These are phyloP conservation scores for Microcebus tavaratra DNA, from an alignment of 2,113 vertebrate genomes.

Conservation along the genomic window DNA sequence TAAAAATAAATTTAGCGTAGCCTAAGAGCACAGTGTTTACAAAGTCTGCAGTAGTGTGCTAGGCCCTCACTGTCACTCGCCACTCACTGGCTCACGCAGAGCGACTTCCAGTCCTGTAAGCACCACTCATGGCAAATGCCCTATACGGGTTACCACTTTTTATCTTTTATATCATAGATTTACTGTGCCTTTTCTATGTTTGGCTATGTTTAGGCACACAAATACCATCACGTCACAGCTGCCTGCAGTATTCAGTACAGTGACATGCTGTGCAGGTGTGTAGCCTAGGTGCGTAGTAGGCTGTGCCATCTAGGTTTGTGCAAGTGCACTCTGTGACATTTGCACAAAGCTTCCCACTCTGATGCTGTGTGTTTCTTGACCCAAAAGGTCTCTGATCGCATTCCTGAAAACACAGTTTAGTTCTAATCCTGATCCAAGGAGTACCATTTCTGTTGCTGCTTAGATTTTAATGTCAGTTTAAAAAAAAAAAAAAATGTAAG, in stretches of 20 bases:
- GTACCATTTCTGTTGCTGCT: background rate
- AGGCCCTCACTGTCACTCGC: too few species aligned
- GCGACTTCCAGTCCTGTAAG: too few species aligned
- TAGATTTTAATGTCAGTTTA: background rate
- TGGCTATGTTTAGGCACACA: background rate
- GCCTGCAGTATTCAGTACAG: background rate
- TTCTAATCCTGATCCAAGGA: background rate
- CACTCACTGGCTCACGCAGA: too few species aligned
- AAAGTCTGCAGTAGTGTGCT: too few species aligned
- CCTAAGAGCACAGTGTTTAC: background rate
- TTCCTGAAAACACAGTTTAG: background rate
- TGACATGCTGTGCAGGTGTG: background rate
- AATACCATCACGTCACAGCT: background rate
- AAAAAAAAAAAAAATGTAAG: background rate
- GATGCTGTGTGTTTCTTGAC: background rate
- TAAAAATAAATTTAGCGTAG: background rate
- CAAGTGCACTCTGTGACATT: background rate
- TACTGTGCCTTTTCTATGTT: background rate
- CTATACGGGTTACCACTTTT: background rate
- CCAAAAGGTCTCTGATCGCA: background rate
- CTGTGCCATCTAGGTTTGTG: background rate
- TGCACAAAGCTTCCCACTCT: background rate
- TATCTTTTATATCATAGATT: background rate
- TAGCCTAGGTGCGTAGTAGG: background rate
- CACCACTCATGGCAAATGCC: too few species aligned